Conservation (phyloP, 2,888 invertebrate genomes). For the Neoitamus cyanurus region DNA sequence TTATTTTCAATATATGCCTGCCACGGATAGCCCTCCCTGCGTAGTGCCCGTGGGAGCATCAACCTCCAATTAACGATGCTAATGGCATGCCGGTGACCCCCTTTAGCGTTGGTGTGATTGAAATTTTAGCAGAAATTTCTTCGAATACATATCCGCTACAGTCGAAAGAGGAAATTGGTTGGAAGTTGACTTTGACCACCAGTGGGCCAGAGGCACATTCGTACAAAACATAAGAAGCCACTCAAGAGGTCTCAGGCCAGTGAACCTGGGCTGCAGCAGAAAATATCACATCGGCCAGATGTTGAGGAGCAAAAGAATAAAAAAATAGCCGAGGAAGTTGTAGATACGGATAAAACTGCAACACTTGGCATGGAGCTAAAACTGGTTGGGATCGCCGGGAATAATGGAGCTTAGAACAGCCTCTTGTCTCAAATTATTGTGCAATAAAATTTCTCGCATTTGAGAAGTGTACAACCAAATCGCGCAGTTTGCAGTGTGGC, state of each 20-base stretch:
- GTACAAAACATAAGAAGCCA: not conserved
- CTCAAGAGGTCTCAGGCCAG: conserved; percentile 6
- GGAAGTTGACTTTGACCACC: not conserved
- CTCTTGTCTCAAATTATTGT: conserved; percentile 7
- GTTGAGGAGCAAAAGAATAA: not conserved
- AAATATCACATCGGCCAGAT: not conserved
- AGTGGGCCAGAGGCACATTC: not conserved
- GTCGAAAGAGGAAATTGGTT: not conserved
- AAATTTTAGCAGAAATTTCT: conserved; percentile 22
- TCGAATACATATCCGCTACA: not conserved
- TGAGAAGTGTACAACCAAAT: not conserved
- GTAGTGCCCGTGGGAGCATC: conserved; percentile 19
- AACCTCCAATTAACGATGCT: conserved; percentile 46
- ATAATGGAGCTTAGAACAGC: not conserved
- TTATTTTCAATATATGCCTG: not conserved
- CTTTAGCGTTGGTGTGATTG: not conserved
- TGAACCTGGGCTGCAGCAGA: conserved; percentile 31
- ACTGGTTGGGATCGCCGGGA: not conserved
- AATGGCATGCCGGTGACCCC: conserved; percentile 41
- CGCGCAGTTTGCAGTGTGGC: not conserved
- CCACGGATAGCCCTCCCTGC: not conserved
- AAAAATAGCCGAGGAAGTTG: not conserved
- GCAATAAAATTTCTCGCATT: conserved; percentile 17
- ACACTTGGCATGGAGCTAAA: not conserved
- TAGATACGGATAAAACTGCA: not conserved